Base-by-base conservation (phyloP, 2,113 vertebrate species). In the Galeopterus variegatus region DNA sequence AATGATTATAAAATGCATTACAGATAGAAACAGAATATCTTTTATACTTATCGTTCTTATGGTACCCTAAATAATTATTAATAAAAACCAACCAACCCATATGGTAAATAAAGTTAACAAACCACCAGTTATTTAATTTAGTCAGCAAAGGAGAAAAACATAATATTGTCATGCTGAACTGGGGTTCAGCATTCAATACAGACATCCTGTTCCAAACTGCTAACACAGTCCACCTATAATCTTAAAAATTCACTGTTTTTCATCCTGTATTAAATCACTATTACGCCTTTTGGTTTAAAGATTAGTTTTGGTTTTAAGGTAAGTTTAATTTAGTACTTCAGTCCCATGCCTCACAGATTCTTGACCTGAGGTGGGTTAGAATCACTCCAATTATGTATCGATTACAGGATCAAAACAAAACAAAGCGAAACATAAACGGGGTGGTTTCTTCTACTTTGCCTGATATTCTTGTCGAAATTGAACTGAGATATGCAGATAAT, bases 1-100 rank as follows among this genome's bases (percentile, higher is more conserved):
- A 99, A 99, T 99, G 99, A 98, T 98, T 98, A 98, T 98, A 99
- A 98, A 98, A 98, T 98, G 95, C 97, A 98, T 96, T 98, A 95
- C 56, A 96, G 97, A 98, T 97, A 97, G 97, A 98, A 97, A 98
- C 97, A 98, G 97, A 98, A 65, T 97, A 97, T 95, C 33, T 82
- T 95, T 92, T 95, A 96, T 87, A 97, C 85, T 98, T 98, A 98
- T 4, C 98, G 90, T 94, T 91, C 87, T 96, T 58, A 81, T 65
- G 72, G 96, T 97, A 96, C 87, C 82, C 96, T 98, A 98, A 97
- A 96, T 98, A 98, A 87, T 98, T 97, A 96, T 93, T 98, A 97
- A 96, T 81, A 82, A 97, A 98, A 98, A 96, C 85, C 88, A 98
- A 96, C 4, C 50, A 98, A 97, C 60, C 80, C 96, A 90, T 48